phyloP scores from a whole-genome alignment of 2,113 vertebrate species.

The Herpailurus yagouaroundi region DNA sequence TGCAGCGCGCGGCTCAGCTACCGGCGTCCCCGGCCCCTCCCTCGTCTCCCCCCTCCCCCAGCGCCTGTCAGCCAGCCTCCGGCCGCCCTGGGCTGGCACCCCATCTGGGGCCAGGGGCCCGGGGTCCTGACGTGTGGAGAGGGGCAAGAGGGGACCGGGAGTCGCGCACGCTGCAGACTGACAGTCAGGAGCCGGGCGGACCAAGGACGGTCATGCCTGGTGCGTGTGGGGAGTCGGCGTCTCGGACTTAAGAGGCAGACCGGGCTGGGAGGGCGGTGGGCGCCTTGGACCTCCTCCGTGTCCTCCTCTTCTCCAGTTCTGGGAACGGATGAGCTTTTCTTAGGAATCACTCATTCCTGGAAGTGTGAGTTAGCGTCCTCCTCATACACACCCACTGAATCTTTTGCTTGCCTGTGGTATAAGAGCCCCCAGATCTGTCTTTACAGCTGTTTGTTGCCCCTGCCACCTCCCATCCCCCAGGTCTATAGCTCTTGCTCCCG shows the following conservation, averaged over 20 bases:
- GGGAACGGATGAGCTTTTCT: constrained; percentile 40
- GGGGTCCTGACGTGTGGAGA: neutral
- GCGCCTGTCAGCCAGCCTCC: constrained; percentile 23
- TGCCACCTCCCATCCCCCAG: neutral
- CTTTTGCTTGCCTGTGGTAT: constrained; percentile 46
- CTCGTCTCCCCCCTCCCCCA: neutral
- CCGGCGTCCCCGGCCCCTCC: constrained; percentile 63
- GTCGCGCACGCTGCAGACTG: constrained; percentile 35
- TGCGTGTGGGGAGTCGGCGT: neutral
- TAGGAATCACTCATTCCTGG: constrained; percentile 57
- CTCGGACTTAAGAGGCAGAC: constrained; percentile 36
- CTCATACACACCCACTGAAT: constrained; percentile 60
- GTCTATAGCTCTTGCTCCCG: neutral
- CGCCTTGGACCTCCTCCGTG: neutral
- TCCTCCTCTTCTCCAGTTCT: constrained; percentile 11
- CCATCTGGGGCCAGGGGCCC: neutral
- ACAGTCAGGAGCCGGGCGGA: constrained; percentile 30
- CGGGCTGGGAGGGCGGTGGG: neutral
- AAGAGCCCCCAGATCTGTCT: neutral
- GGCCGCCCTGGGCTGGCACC: neutral
- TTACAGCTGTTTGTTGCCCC: neutral
- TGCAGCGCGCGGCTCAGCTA: constrained; percentile 59
- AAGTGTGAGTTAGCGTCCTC: constrained; percentile 69
- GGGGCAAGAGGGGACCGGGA: neutral
- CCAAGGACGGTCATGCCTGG: neutral